Percentiles rank a stretch among this genome's conserved stretches.
These are phyloP conservation scores for Drosophila barbarae DNA, from an alignment of 2,888 invertebrate species.

Conservation along the genomic window DNA sequence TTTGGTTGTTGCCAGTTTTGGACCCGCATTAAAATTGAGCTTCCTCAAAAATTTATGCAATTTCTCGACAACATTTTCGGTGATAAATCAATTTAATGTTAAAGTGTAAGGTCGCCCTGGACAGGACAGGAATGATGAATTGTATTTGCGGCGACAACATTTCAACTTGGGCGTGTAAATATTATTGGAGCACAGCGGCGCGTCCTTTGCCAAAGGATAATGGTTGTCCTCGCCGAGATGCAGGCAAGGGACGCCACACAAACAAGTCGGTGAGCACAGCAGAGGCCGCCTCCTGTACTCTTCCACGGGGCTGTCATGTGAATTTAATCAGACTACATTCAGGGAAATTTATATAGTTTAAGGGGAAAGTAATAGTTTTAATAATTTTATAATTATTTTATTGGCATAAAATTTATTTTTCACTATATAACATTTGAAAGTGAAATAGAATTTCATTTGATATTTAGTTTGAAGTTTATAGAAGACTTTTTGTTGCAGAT, in stretches of 20 bases:
- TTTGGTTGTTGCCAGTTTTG: slow-evolving; percentile 12
- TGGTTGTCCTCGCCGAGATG: slow-evolving; percentile 46
- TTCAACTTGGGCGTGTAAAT: slow-evolving; percentile 61
- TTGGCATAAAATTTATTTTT: background rate
- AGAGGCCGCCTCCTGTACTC: background rate
- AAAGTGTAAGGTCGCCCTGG: slow-evolving; percentile 9
- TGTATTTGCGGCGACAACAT: slow-evolving; percentile 63
- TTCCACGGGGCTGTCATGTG: background rate
- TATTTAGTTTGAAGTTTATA: too few species aligned
- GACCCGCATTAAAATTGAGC: slow-evolving; percentile 49
- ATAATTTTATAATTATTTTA: background rate
- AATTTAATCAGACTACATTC: slow-evolving; percentile 9
- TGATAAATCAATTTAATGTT: slow-evolving; percentile 61
- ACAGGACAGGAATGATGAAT: slow-evolving; percentile 57
- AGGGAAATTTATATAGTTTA: background rate
- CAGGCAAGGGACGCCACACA: slow-evolving; percentile 26
- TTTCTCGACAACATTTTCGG: slow-evolving; percentile 42
- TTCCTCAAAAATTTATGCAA: slow-evolving; percentile 58
- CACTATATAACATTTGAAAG: background rate
- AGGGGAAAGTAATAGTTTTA: background rate
- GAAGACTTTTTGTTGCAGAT: too few species aligned
- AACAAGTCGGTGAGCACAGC: slow-evolving; percentile 3
- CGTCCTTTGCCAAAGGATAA: slow-evolving; percentile 50
- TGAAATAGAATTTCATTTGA: background rate
- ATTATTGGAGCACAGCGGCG: slow-evolving; percentile 52